Percentiles rank a stretch among this genome's conserved stretches.
Conservation (phyloP, 1,140 invertebrate genomes). For the Lepidotrigona ventralis region DNA sequence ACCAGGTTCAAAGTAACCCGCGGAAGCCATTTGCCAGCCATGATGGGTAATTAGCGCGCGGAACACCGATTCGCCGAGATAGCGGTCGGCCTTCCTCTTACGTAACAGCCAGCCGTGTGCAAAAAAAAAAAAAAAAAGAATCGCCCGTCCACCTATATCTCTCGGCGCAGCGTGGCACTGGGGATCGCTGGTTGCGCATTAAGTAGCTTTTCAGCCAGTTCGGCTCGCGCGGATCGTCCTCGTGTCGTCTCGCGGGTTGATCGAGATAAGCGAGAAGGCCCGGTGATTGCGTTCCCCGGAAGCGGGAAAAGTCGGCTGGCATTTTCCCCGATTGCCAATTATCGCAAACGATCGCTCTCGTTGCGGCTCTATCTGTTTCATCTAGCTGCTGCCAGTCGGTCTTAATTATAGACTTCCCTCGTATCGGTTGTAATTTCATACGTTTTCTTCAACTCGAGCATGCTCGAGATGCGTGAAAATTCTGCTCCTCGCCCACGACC, state of each 20-base stretch:
- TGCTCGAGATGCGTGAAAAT: slow-evolving; percentile 10
- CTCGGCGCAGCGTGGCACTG: slow-evolving; percentile 36
- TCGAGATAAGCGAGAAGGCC: slow-evolving; percentile 31
- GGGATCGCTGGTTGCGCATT: slow-evolving; percentile 20
- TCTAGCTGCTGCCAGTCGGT: not conserved
- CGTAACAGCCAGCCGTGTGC: slow-evolving; percentile 50
- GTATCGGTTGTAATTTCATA: slow-evolving; percentile 6
- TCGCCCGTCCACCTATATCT: slow-evolving; percentile 55
- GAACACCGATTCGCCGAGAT: slow-evolving; percentile 60
- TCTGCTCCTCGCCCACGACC: no score
- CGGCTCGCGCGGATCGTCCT: slow-evolving; percentile 24
- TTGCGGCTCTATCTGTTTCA: not conserved
- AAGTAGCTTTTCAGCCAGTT: not conserved
- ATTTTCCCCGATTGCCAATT: slow-evolving; percentile 5
- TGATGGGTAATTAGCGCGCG: slow-evolving; percentile 64
- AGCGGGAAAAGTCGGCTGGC: slow-evolving; percentile 32
- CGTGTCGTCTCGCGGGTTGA: slow-evolving; percentile 17
- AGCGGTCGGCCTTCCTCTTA: slow-evolving; percentile 62
- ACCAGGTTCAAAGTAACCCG: slow-evolving; percentile 47
- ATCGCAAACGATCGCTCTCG: not conserved
- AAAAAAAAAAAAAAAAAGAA: slow-evolving; percentile 45
- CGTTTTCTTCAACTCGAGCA: not conserved
- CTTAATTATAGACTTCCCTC: not conserved
- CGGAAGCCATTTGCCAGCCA: slow-evolving; percentile 66
- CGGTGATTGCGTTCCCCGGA: slow-evolving; percentile 40